phyloP scores from a whole-genome alignment of 2,888 invertebrate species.

The Parochlus steinenii region DNA sequence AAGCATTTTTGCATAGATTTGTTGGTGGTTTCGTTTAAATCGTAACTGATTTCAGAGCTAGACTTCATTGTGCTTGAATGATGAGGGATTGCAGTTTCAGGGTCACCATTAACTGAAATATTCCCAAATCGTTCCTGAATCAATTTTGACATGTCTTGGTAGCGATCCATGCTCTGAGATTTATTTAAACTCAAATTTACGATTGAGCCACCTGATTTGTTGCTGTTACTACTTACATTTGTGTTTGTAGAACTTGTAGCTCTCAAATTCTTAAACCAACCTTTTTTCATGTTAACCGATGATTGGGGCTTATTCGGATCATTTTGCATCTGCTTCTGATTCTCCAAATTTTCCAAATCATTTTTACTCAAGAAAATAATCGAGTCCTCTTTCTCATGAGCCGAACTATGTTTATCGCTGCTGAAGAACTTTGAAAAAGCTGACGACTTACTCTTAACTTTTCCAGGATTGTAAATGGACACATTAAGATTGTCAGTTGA shows the following conservation, averaged over 20 bases:
- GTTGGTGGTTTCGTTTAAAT: constrained; percentile 6
- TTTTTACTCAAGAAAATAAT: constrained; percentile 50
- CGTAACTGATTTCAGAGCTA: constrained; percentile 7
- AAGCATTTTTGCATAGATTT: constrained; percentile 14
- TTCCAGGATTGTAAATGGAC: constrained; percentile 32
- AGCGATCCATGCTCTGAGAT: constrained; percentile 50
- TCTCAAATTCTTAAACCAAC: constrained; percentile 24
- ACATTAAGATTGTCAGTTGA: constrained; percentile 12
- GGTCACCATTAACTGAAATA: constrained; percentile 1
- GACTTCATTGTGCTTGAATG: constrained; percentile 4
- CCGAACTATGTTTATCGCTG: constrained; percentile 28
- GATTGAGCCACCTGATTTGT: constrained; percentile 3
- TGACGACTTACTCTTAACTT: constrained; percentile 23
- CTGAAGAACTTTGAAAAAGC: constrained; percentile 26
- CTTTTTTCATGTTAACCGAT: constrained; percentile 1
- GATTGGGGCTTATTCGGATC: constrained; percentile 31
- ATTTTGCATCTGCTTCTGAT: constrained; percentile 36
- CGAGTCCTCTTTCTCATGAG: constrained; percentile 43
- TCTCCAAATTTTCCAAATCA: constrained; percentile 43
- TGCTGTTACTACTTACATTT: constrained; percentile 7
- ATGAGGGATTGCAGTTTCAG: too few relatives aligned
- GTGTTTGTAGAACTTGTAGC: constrained; percentile 20
- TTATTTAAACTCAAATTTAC: constrained; percentile 26
- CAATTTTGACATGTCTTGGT: constrained; percentile 54
- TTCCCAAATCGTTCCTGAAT: constrained; percentile 47